These are phyloP conservation scores for Xenentodon cancila DNA, from an alignment of 2,797 vertebrate species.

Conservation along the genomic window DNA sequence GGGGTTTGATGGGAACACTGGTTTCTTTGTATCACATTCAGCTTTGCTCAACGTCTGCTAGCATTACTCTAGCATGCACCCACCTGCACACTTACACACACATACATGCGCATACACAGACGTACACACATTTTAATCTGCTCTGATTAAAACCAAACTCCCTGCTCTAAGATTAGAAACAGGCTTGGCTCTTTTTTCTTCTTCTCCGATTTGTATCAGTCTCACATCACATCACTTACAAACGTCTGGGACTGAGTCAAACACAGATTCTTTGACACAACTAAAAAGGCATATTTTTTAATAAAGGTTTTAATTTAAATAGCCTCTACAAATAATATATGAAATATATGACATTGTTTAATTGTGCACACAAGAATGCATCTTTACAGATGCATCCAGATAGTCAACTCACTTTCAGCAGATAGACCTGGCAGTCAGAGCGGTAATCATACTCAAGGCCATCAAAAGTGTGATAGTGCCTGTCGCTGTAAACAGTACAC, in stretches of 20 bases:
- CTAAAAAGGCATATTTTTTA: not conserved
- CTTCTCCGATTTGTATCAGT: slow-evolving; percentile 68
- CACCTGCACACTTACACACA: slow-evolving; percentile 44
- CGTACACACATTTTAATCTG: slow-evolving; percentile 68
- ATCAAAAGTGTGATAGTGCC: slow-evolving; percentile 97
- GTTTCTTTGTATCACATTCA: slow-evolving; percentile 69
- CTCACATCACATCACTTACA: slow-evolving; percentile 27
- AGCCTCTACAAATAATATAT: not conserved
- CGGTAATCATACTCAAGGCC: slow-evolving; percentile 96
- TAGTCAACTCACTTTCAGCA: slow-evolving; percentile 88
- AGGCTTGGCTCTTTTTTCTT: slow-evolving; percentile 72
- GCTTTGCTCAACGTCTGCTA: slow-evolving; percentile 67
- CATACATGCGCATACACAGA: slow-evolving; percentile 44
- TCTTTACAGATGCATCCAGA: slow-evolving; percentile 10
- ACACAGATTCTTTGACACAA: slow-evolving; percentile 3
- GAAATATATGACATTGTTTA: not conserved
- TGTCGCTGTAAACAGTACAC: slow-evolving; percentile 94
- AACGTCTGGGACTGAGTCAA: slow-evolving; percentile 12
- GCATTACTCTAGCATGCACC: slow-evolving; percentile 62
- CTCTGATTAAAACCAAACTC: slow-evolving; percentile 88
- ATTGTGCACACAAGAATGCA: not conserved
- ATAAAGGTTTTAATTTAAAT: not conserved
- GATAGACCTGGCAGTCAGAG: slow-evolving; percentile 94
- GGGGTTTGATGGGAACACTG: slow-evolving; percentile 77
- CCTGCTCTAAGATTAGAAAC: slow-evolving; percentile 80